Evolutionary conservation across 2,888 invertebrate genomes (phyloP), one percentile per base, ranked within the genome.

Genomic region (Pyrrhosoma nymphula): DNA sequence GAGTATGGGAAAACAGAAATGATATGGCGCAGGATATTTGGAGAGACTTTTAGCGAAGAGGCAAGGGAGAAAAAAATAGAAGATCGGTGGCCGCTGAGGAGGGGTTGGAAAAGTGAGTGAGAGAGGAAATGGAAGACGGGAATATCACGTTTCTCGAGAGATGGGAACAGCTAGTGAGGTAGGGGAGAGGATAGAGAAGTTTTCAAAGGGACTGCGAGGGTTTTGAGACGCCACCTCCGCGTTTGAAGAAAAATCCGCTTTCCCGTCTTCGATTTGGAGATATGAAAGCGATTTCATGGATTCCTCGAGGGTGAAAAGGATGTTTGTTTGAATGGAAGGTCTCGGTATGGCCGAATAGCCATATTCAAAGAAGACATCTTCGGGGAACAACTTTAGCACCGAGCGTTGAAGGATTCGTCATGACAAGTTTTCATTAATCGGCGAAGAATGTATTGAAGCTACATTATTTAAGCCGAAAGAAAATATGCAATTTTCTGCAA

Each of bases 201-300:
- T 82, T 60, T 35, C 30, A 82, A 35, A 30, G 82, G 26, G 82
- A 82, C 16, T 30, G 82, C 10, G 1, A 69, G 69, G 26, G 75
- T 82, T 47, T n/a, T 82, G 82, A 35, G 35, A 18, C 35, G 82
- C 30, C 82, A 18, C 47, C 47, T 47, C 14, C 35, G 30, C 82
- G 35, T 35, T 82, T 14, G 82, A 35, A 26, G 82, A 82, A 82
- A 82, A 82, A 82, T 82, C 82, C 82, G 82, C 35, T 82, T 60
- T 82, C 16, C 82, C 82, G 16, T 82, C 82, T 82, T 82, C 82
- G 82, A 82, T 82, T 82, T 35, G 35, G 82, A 82, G 82, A 82
- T 82, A 82, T 82, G 35, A 82, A 82, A 82, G 35, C 82, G 82
- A 82, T 82, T 35, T 82, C 82, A 82, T 82, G 82, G 35, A 82